Evolutionary conservation across 2,888 invertebrate genomes (phyloP).

Genomic region (Odontocerum albicorne): DNA sequence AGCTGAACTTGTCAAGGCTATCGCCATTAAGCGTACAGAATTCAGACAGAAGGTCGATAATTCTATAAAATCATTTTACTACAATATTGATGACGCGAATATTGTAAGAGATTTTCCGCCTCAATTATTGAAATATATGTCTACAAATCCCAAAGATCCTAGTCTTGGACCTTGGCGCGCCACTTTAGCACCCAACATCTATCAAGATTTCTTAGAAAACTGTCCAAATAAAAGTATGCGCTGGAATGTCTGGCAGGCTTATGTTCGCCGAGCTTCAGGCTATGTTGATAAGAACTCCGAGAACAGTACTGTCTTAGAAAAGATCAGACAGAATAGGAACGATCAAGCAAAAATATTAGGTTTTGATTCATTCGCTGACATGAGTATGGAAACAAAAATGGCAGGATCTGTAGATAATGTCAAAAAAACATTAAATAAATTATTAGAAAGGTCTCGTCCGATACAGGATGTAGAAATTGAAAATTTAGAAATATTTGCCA

Average conservation of each 20-base stretch:
- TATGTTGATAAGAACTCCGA: slow-evolving; percentile 63
- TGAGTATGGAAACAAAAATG: slow-evolving; percentile 95
- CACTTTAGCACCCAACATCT: slow-evolving; percentile 73
- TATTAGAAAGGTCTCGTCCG: slow-evolving; percentile 69
- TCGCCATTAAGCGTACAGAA: slow-evolving; percentile 58
- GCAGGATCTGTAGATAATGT: slow-evolving; percentile 79
- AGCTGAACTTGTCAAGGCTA: slow-evolving; percentile 54
- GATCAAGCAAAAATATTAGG: slow-evolving; percentile 78
- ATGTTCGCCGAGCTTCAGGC: slow-evolving; percentile 69
- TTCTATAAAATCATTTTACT: slow-evolving; percentile 67
- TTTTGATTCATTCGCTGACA: slow-evolving; percentile 75
- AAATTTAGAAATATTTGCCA: slow-evolving; percentile 71
- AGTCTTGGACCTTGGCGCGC: slow-evolving; percentile 82
- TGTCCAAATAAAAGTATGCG: slow-evolving; percentile 78
- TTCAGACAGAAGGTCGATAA: slow-evolving; percentile 70
- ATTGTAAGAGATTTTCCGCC: slow-evolving; percentile 75
- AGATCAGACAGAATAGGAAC: slow-evolving; percentile 68
- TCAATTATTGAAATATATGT: slow-evolving; percentile 65
- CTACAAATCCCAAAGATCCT: slow-evolving; percentile 61
- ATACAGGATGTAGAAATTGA: slow-evolving; percentile 76
- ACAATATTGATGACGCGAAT: slow-evolving; percentile 65
- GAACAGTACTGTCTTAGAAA: slow-evolving; percentile 76
- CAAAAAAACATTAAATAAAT: slow-evolving; percentile 65
- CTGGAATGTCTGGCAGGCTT: slow-evolving; percentile 85
- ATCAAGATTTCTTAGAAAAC: slow-evolving; percentile 77